These are phyloP conservation scores for Synergus japonicus DNA, from an alignment of 2,888 invertebrate genomes.

Conservation along the genomic window DNA sequence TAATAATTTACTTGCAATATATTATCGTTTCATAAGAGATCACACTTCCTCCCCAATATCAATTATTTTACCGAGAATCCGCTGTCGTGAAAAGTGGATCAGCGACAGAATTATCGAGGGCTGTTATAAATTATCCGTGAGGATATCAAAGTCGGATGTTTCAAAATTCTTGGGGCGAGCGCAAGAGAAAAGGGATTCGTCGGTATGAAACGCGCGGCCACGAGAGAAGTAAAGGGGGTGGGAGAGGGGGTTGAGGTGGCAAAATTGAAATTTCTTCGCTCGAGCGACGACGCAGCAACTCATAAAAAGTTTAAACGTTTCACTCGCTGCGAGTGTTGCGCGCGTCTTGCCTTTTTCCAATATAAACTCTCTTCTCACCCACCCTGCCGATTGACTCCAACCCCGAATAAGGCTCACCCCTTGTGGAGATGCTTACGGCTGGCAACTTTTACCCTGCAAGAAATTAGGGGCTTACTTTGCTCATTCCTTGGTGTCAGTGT, in stretches of 20 bases:
- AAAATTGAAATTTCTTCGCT: conserved; percentile 77
- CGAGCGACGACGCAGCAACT: conserved; percentile 76
- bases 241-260: conserved; percentile 54
- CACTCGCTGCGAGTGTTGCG: conserved; percentile 68
- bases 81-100: conserved; percentile 22
- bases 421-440: conserved; percentile 66
- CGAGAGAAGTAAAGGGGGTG: conserved; percentile 35
- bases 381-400: conserved; percentile 70
- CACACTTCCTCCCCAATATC: conserved; percentile 1
- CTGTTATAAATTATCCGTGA: conserved; percentile 51
- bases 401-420: conserved; percentile 47
- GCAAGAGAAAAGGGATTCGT: conserved; percentile 30
- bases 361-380: conserved; percentile 68
- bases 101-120: conserved; percentile 46
- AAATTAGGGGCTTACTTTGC: conserved; percentile 76
- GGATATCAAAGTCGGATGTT: conserved; percentile 54
- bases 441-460: conserved; percentile 72
- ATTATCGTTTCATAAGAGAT: not conserved
- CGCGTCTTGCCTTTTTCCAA: conserved; percentile 66
- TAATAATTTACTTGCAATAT: not conserved
- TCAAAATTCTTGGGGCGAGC: conserved; percentile 51
- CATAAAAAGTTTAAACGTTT: conserved; percentile 77
- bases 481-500: conserved; percentile 56
- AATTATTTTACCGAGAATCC: conserved; percentile 24
- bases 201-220: conserved; percentile 46